Conservation (phyloP, 2,888 invertebrate species). For the Hyalella azteca region DNA sequence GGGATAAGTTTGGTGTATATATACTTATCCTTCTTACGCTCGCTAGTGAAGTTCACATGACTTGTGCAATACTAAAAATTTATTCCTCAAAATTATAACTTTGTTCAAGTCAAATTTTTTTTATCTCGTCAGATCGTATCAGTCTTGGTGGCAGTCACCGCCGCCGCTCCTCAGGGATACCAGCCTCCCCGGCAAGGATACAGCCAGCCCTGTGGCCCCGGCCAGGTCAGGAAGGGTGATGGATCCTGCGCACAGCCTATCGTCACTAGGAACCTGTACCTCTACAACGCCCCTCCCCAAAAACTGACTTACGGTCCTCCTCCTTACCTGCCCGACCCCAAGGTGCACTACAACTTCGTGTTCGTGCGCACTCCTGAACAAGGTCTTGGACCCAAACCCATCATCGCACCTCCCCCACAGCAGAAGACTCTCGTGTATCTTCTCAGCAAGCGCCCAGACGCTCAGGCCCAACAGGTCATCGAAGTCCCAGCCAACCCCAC, state of each 20-base stretch:
- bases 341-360: conserved; percentile 49
- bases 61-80: background rate
- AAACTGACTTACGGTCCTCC: conserved; percentile 21
- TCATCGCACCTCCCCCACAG: conserved; percentile 49
- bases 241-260: conserved; percentile 44
- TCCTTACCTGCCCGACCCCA: conserved; percentile 45
- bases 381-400: conserved; percentile 18
- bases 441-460: conserved; percentile 40
- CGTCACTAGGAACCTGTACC: conserved; percentile 40
- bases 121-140: conserved; percentile 30
- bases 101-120: background rate
- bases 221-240: conserved; percentile 41
- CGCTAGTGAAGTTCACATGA: background rate
- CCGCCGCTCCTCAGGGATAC: conserved; percentile 33
- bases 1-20: too few species aligned
- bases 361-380: conserved; percentile 48
- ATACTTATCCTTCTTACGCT: too few species aligned
- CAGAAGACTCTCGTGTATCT: conserved; percentile 49
- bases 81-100: background rate
- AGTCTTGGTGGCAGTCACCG: background rate
- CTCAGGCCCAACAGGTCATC: conserved; percentile 41
- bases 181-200: conserved; percentile 16
- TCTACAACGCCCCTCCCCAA: conserved; percentile 43
- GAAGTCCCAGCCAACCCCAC: conserved; percentile 38
- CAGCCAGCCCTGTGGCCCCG: conserved; percentile 29